Percentiles rank a stretch among this genome's conserved stretches.
Conservation (phyloP, 2,797 vertebrate genomes). For the Oryzias dopingdopingensis region DNA sequence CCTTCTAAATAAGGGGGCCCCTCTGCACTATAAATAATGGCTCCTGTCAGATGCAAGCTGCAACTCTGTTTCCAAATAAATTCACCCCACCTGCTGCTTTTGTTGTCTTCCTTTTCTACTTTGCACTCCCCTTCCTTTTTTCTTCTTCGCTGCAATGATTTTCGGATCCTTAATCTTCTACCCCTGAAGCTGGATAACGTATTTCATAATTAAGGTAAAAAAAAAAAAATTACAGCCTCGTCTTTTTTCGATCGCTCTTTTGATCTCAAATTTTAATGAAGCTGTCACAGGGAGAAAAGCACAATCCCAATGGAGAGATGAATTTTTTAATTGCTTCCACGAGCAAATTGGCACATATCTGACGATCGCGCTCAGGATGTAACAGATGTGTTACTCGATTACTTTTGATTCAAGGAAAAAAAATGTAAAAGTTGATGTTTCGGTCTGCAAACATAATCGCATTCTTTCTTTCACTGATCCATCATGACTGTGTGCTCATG, state of each 20-base stretch:
- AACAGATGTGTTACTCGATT: constrained; percentile 13
- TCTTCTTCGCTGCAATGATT: not conserved
- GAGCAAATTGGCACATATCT: constrained; percentile 10
- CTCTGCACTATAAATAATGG: too few relatives aligned
- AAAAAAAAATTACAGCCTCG: constrained; percentile 13
- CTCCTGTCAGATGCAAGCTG: constrained; percentile 11
- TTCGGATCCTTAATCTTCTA: not conserved
- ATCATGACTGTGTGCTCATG: too few relatives aligned
- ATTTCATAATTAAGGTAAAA: constrained; percentile 51
- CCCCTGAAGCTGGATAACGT: constrained; percentile 27
- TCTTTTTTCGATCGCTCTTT: constrained; percentile 18
- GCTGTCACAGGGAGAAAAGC: constrained; percentile 15
- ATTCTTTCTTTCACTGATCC: too few relatives aligned
- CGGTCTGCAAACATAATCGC: too few relatives aligned
- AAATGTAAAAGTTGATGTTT: too few relatives aligned
- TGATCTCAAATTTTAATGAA: constrained; percentile 43
- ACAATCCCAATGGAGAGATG: constrained; percentile 3
- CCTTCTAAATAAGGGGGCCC: too few relatives aligned
- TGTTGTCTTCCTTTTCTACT: not conserved
- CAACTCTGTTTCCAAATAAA: constrained; percentile 18
- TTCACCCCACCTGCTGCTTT: constrained; percentile 27
- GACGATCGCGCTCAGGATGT: constrained; percentile 14
- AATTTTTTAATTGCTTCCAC: constrained; percentile 24
- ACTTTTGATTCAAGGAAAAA: constrained; percentile 3
- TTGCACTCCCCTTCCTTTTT: not conserved